Evolutionary conservation across 2,888 invertebrate species (phyloP).

Genomic region (Horisme vitalbata): DNA sequence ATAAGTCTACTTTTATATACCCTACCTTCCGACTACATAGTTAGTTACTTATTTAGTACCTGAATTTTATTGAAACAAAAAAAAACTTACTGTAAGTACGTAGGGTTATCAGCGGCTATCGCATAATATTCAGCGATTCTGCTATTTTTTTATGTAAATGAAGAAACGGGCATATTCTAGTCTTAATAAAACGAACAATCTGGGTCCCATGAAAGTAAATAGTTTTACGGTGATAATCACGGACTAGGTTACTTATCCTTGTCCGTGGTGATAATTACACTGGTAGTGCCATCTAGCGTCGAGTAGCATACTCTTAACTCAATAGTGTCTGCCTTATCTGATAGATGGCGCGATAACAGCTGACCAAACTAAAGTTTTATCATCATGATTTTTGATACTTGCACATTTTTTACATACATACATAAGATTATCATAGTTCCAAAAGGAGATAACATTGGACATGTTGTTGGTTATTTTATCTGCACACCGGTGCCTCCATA

Average conservation of each 20-base stretch:
- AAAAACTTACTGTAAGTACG: too few species aligned
- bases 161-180: too few species aligned
- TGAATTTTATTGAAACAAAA: too few species aligned
- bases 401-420: conserved; percentile 16
- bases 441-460: conserved; percentile 23
- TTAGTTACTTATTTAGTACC: too few species aligned
- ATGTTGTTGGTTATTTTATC: conserved; percentile 31
- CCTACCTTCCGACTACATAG: too few species aligned
- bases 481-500: conserved; percentile 4
- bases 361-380: not conserved
- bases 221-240: not conserved
- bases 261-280: not conserved
- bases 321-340: not conserved
- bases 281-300: conserved; percentile 50
- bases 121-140: too few species aligned
- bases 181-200: too few species aligned
- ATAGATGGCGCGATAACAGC: conserved; percentile 41
- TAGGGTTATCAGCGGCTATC: too few species aligned
- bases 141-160: too few species aligned
- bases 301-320: conserved; percentile 57
- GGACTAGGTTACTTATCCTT: not conserved
- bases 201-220: too few species aligned
- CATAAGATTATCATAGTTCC: conserved; percentile 22
- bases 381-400: conserved; percentile 2
- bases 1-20: too few species aligned